phyloP scores from a whole-genome alignment of 2,113 vertebrate genomes.

The Vulpes lagopus region DNA sequence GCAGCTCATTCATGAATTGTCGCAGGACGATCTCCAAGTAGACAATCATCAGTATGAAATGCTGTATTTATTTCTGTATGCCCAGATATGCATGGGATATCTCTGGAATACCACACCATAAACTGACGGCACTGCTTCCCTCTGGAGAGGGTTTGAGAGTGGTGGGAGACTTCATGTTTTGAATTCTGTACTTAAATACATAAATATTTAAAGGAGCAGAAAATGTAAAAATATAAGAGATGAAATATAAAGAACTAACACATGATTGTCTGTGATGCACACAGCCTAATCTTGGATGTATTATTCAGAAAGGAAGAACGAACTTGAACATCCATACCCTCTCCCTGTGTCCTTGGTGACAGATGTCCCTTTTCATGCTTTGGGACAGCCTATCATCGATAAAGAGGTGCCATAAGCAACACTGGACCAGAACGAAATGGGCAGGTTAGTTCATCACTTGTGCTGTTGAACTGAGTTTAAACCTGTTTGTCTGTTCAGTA shows the following conservation, averaged over 20 bases:
- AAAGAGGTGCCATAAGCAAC: not conserved
- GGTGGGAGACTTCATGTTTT: not conserved
- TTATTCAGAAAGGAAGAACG: not conserved
- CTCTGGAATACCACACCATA: no score
- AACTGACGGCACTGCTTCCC: not conserved
- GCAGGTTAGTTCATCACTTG: not conserved
- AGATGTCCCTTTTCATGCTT: not conserved
- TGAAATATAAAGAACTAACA: not conserved
- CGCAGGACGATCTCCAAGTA: not conserved
- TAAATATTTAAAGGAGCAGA: not conserved
- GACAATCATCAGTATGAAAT: not conserved
- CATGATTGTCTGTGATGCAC: not conserved
- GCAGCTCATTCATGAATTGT: not conserved
- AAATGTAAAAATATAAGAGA: not conserved
- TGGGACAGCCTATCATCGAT: not conserved
- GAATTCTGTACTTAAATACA: not conserved
- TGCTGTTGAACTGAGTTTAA: not conserved
- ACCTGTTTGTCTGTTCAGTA: accelerated
- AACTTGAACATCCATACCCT: not conserved
- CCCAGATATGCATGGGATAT: accelerated
- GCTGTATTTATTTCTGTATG: not conserved
- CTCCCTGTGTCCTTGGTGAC: not conserved
- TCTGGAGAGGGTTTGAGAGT: not conserved
- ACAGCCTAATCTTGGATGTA: not conserved
- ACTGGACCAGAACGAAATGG: not conserved